A percentile compares a stretch with the other conserved stretches of the same genome.
Conservation (phyloP, 2,113 vertebrate species). For the Myiagra hebetior region DNA sequence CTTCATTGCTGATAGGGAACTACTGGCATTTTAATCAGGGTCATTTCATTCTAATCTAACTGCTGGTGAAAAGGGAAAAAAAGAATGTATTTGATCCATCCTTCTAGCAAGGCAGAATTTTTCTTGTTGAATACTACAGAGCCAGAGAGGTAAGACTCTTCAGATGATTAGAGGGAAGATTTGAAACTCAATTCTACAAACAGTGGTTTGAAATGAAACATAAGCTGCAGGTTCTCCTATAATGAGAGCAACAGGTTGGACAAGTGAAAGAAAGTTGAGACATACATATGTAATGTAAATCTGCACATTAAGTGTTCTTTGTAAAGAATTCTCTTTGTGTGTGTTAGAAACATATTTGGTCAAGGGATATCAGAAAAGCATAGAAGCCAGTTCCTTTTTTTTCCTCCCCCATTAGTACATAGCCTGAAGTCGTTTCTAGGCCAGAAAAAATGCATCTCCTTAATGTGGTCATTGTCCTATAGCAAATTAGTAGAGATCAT, state of each 20-base stretch:
- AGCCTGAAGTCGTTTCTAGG: slow-evolving; percentile 11
- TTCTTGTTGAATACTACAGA: neutral
- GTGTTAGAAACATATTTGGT: neutral
- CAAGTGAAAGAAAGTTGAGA: neutral
- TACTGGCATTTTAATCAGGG: neutral
- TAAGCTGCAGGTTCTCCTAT: slow-evolving; percentile 10
- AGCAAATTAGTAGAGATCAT: slow-evolving; percentile 52
- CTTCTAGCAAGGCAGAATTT: neutral
- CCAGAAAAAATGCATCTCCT: slow-evolving; percentile 32
- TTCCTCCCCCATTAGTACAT: neutral
- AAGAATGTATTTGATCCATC: neutral
- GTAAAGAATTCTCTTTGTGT: neutral
- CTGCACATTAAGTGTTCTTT: neutral
- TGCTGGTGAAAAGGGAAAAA: neutral
- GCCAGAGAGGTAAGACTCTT: neutral
- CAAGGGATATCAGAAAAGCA: neutral
- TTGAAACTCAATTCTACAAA: slow-evolving; percentile 7
- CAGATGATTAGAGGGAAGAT: neutral
- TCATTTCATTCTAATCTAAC: neutral
- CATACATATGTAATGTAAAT: neutral
- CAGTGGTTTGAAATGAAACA: neutral
- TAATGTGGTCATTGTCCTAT: slow-evolving; percentile 48
- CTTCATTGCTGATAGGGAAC: neutral
- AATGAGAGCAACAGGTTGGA: slow-evolving; percentile 28
- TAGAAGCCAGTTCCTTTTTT: neutral